Evolutionary conservation across 2,888 invertebrate genomes (phyloP).

Genomic region (Cheilosia scutellata): DNA sequence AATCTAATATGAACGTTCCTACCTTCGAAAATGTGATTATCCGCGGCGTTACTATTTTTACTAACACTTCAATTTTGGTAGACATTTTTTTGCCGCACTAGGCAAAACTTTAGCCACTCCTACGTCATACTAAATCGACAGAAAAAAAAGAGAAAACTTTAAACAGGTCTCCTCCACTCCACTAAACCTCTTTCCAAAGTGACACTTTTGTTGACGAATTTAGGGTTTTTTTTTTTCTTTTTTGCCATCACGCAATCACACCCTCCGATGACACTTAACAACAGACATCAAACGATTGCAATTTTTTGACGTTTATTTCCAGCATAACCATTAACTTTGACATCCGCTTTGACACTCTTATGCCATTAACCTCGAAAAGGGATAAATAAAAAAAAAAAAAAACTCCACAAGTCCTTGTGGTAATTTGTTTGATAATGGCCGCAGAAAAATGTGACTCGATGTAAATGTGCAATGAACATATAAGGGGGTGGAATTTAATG

Average conservation of each 20-base stretch:
- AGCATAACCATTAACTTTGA: constrained; percentile 26
- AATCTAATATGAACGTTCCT: too few relatives aligned
- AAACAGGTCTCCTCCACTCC: too few relatives aligned
- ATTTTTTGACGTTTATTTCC: constrained; percentile 13
- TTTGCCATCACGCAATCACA: background rate
- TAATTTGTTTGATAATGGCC: constrained; percentile 32
- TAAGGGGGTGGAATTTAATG: constrained; percentile 37
- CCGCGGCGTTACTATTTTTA: too few relatives aligned
- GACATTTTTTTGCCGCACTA: too few relatives aligned
- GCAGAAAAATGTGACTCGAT: constrained; percentile 20
- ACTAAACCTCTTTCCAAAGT: too few relatives aligned
- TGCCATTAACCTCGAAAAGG: constrained; percentile 13
- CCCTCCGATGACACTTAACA: background rate
- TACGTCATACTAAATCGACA: too few relatives aligned
- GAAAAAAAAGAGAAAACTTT: too few relatives aligned
- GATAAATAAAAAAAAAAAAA: background rate
- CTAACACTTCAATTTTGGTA: too few relatives aligned
- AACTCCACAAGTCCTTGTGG: constrained; percentile 30
- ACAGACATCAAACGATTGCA: background rate
- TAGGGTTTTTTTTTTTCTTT: background rate
- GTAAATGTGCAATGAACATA: constrained; percentile 48
- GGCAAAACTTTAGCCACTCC: too few relatives aligned
- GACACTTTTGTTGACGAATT: background rate
- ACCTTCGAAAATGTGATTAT: too few relatives aligned
- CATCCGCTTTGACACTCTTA: constrained; percentile 23